Conservation (phyloP, 2,888 invertebrate genomes). For the Torymus aiolomorphi region DNA sequence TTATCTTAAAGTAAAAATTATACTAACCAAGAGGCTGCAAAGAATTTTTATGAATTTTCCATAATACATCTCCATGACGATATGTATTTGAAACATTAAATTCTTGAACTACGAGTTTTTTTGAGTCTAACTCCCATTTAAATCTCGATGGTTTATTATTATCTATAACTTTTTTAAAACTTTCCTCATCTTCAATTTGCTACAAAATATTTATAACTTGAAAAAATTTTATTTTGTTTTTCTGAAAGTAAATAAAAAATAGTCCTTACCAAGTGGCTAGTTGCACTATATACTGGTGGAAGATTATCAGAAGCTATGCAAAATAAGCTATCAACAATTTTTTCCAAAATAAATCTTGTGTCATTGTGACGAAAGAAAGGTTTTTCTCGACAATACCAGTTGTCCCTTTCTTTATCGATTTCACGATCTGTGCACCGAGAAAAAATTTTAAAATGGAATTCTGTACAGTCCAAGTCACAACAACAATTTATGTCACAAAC, state of each 20-base stretch:
- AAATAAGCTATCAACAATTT: constrained; percentile 77
- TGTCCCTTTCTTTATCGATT: constrained; percentile 68
- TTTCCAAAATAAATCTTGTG: constrained; percentile 74
- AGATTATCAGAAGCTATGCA: constrained; percentile 80
- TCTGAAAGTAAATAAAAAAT: constrained; percentile 12
- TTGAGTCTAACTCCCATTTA: constrained; percentile 63
- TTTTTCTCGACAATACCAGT: constrained; percentile 78
- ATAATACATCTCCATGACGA: constrained; percentile 65
- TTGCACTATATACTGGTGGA: constrained; percentile 72
- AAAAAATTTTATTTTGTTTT: constrained; percentile 55
- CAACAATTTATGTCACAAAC: constrained; percentile 90
- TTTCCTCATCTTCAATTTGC: constrained; percentile 63
- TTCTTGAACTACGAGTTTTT: constrained; percentile 49
- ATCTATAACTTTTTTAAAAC: constrained; percentile 61
- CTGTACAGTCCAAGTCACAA: constrained; percentile 86
- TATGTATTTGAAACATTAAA: constrained; percentile 65
- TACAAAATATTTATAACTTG: constrained; percentile 55
- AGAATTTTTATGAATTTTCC: constrained; percentile 63
- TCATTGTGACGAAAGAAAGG: constrained; percentile 78
- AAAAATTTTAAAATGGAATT: constrained; percentile 80
- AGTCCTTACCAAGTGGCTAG: constrained; percentile 61
- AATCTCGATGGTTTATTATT: constrained; percentile 59
- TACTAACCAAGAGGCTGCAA: constrained; percentile 66
- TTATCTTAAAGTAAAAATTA: constrained; percentile 5
- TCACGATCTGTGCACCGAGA: constrained; percentile 77